A percentile compares a stretch with the other conserved stretches of the same genome.
phyloP scores from a whole-genome alignment of 1,140 invertebrate species.

The Drosophila elegans region DNA sequence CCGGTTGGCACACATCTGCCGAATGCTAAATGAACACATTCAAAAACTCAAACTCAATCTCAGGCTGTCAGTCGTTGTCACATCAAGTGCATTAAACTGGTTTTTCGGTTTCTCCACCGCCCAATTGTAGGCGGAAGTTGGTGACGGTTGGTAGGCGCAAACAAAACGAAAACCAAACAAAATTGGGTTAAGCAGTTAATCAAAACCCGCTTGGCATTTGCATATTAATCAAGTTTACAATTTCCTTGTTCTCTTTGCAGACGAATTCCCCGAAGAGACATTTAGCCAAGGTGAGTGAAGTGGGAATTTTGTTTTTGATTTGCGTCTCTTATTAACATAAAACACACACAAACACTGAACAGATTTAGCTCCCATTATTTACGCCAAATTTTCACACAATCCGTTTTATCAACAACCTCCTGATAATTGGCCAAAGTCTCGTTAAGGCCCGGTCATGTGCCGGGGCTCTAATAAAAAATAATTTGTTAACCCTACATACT shows the following conservation, averaged over 20 bases:
- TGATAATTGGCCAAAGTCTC: slow-evolving; percentile 36
- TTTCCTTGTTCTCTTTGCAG: slow-evolving; percentile 60
- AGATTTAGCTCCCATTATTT: slow-evolving; percentile 13
- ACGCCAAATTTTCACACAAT: slow-evolving; percentile 31
- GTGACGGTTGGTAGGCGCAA: slow-evolving; percentile 3
- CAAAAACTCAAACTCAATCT: slow-evolving; percentile 15
- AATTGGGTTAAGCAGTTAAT: slow-evolving; percentile 74
- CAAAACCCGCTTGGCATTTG: slow-evolving; percentile 66
- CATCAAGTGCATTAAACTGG: slow-evolving; percentile 69
- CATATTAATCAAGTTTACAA: slow-evolving; percentile 76
- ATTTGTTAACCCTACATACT: slow-evolving; percentile 15
- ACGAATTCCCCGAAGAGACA: slow-evolving; percentile 31
- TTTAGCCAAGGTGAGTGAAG: slow-evolving; percentile 32
- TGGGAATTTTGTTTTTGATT: slow-evolving; percentile 30
- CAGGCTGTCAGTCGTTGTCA: slow-evolving; percentile 20
- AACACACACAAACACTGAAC: slow-evolving; percentile 5
- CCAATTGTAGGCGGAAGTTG: slow-evolving; percentile 60
- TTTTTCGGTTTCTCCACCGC: slow-evolving; percentile 38
- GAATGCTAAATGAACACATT: slow-evolving; percentile 37
- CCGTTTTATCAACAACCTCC: slow-evolving; percentile 31
- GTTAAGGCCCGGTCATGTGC: slow-evolving; percentile 38
- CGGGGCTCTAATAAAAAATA: slow-evolving; percentile 37
- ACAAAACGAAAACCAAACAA: slow-evolving; percentile 37
- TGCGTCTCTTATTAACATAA: slow-evolving; percentile 14
- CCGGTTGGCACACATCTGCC: slow-evolving; percentile 15